Evolutionary conservation across 1,140 invertebrate species (phyloP).

Genomic region (Belonocnema kinseyi): DNA sequence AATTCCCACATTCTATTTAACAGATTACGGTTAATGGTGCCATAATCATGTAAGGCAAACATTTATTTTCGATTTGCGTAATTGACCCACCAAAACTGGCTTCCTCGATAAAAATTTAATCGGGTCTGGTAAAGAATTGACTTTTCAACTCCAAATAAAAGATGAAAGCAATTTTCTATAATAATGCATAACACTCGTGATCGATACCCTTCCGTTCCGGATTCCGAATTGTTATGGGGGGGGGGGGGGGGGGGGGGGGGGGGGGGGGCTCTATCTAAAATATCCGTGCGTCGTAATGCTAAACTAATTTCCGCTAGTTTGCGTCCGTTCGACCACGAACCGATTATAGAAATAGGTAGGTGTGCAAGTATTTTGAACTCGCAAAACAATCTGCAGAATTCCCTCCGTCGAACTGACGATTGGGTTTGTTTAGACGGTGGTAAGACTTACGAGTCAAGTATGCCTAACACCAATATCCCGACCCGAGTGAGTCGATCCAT

Average conservation of each 20-base stretch:
- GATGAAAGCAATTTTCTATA: constrained; percentile 12
- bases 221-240: constrained; percentile 10
- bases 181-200: not conserved
- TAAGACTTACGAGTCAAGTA: not conserved
- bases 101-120: too few species aligned
- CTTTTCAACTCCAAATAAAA: not conserved
- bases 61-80: too few species aligned
- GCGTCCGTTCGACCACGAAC: constrained; percentile 6
- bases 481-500: constrained; percentile 2
- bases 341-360: constrained; percentile 28
- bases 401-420: not conserved
- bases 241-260: too few species aligned
- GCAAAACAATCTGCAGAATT: constrained; percentile 17
- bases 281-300: not conserved
- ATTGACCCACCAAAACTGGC: too few species aligned
- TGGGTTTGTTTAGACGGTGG: constrained; percentile 18
- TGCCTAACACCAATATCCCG: not conserved
- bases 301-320: constrained; percentile 20
- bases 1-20: constrained; percentile 23
- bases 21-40: not conserved
- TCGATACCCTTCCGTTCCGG: constrained; percentile 6
- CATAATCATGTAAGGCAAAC: not conserved
- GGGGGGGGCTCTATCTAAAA: not conserved
- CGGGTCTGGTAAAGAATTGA: too few species aligned
- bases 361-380: constrained; percentile 22